Percentiles rank a stretch among this genome's conserved stretches.
phyloP scores from a whole-genome alignment of 2,888 invertebrate species.

The Odontothrips loti region DNA sequence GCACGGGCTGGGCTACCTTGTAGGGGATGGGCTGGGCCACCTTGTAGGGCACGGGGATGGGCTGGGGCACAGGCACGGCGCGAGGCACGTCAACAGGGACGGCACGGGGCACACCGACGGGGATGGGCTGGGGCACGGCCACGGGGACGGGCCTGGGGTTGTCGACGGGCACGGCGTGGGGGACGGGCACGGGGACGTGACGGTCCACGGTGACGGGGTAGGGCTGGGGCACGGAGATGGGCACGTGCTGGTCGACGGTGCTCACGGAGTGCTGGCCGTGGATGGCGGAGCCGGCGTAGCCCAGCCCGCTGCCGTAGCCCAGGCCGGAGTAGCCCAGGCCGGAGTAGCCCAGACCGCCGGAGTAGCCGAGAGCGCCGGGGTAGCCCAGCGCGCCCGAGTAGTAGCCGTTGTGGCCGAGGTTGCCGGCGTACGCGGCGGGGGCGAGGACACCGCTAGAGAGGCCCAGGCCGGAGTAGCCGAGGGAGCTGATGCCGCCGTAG shows the following conservation, averaged over 20 bases:
- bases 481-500: background rate
- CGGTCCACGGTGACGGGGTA: background rate
- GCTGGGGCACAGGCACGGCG: background rate
- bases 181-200: constrained; percentile 11
- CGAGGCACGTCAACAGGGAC: background rate
- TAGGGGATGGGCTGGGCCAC: constrained; percentile 14
- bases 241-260: constrained; percentile 5
- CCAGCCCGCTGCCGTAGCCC: background rate
- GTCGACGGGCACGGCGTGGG: constrained; percentile 18
- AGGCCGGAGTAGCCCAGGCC: background rate
- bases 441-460: background rate
- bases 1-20: constrained; percentile 2
- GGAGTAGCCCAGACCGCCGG: background rate
- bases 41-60: constrained; percentile 13
- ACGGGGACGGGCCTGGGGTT: constrained; percentile 9
- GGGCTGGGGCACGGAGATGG: constrained; percentile 8
- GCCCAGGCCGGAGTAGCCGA: constrained; percentile 5
- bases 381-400: background rate
- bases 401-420: background rate
- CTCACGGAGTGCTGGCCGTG: constrained; percentile 18
- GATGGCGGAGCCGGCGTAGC: background rate
- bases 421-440: background rate
- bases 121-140: background rate
- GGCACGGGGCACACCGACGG: constrained; percentile 1
- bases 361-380: background rate